Evolutionary conservation across 2,113 vertebrate species (phyloP).

Genomic region (Gambusia affinis): DNA sequence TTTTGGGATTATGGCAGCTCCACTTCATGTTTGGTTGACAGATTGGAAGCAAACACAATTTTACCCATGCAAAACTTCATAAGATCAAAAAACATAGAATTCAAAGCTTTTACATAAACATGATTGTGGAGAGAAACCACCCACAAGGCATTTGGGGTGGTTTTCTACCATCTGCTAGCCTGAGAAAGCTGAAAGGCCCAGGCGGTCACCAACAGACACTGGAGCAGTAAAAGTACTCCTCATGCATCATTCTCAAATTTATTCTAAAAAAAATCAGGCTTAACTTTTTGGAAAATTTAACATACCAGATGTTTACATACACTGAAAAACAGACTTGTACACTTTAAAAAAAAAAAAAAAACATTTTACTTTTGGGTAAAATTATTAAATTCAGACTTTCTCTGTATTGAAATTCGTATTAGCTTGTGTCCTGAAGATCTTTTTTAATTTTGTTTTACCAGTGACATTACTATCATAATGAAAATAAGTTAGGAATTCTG

Average conservation of each 20-base stretch:
- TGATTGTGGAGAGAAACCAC: constrained; percentile 25
- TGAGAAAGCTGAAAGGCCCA: not conserved
- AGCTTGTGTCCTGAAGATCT: too few relatives aligned
- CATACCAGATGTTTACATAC: too few relatives aligned
- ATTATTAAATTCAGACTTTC: too few relatives aligned
- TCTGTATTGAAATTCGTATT: not conserved
- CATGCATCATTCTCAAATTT: too few relatives aligned
- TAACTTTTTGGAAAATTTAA: too few relatives aligned
- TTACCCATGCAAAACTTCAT: constrained; percentile 47
- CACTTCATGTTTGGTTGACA: constrained; percentile 21
- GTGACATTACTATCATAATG: not conserved
- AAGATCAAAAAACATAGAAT: constrained; percentile 22
- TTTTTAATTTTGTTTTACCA: not conserved
- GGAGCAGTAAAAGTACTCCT: too few relatives aligned
- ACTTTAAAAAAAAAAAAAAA: too few relatives aligned
- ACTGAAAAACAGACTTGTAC: too few relatives aligned
- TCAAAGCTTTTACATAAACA: constrained; percentile 36
- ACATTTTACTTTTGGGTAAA: too few relatives aligned
- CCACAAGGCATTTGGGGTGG: constrained; percentile 39
- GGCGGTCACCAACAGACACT: not conserved
- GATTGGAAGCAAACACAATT: constrained; percentile 9
- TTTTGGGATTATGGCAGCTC: not conserved
- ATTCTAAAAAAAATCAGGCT: too few relatives aligned
- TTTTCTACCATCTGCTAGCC: constrained; percentile 52
- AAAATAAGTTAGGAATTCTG: too few relatives aligned